Evolutionary conservation across 2,888 invertebrate species (phyloP).

Genomic region (Epicampocera succincta): DNA sequence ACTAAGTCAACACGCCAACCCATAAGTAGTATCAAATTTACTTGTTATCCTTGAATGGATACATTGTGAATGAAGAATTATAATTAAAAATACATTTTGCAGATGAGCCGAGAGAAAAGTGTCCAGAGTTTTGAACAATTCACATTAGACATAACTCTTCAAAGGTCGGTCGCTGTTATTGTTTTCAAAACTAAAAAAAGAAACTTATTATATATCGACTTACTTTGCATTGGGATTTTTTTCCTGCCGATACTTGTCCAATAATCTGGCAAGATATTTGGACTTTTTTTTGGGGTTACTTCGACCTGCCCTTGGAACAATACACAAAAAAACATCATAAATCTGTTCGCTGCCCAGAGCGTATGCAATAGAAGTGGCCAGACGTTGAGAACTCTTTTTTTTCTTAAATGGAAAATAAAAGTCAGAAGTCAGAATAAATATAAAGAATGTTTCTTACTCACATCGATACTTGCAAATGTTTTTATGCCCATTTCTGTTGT

Average conservation of each 20-base stretch:
- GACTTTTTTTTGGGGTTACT: conserved; percentile 76
- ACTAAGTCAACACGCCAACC: too few species aligned
- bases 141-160: too few species aligned
- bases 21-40: too few species aligned
- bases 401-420: conserved; percentile 65
- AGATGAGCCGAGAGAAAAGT: too few species aligned
- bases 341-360: conserved; percentile 72
- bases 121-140: too few species aligned
- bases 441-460: conserved; percentile 40
- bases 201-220: conserved; percentile 51
- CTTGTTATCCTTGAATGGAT: too few species aligned
- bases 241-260: conserved; percentile 76
- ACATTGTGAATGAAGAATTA: too few species aligned
- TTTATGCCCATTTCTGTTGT: conserved; percentile 8
- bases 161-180: too few species aligned
- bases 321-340: conserved; percentile 78
- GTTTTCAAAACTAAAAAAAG: neutral
- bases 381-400: conserved; percentile 73
- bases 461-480: conserved; percentile 46
- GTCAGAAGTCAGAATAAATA: neutral
- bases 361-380: conserved; percentile 73
- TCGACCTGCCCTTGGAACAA: conserved; percentile 78
- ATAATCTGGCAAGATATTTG: conserved; percentile 69
- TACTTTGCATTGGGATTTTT: conserved; percentile 78
- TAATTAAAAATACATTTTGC: too few species aligned